Evolutionary conservation across 2,888 invertebrate genomes (phyloP).

Genomic region (Meandrusa payeni): DNA sequence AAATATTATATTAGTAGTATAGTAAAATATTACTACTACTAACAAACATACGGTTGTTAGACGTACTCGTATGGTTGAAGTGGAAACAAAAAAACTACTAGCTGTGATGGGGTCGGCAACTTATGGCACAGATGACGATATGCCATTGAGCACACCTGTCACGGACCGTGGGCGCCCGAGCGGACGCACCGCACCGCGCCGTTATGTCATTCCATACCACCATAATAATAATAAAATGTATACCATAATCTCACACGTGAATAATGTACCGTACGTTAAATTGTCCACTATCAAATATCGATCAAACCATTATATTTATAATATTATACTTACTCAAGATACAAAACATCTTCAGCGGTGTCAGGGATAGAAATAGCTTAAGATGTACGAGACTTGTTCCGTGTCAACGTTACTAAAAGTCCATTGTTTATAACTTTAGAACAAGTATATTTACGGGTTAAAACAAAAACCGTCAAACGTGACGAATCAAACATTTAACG

Average conservation of each 20-base stretch:
- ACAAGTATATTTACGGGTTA: too few relatives aligned
- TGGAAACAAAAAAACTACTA: slow-evolving; percentile 14
- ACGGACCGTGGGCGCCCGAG: slow-evolving; percentile 37
- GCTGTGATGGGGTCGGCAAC: slow-evolving; percentile 25
- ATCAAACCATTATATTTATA: too few relatives aligned
- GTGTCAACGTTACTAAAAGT: too few relatives aligned
- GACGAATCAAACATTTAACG: too few relatives aligned
- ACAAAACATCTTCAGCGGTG: too few relatives aligned
- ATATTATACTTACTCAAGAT: not conserved
- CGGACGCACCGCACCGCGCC: slow-evolving; percentile 47
- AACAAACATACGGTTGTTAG: slow-evolving; percentile 3
- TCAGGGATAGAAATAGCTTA: too few relatives aligned
- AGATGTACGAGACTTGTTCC: too few relatives aligned
- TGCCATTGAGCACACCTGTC: slow-evolving; percentile 46
- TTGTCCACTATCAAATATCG: slow-evolving; percentile 29
- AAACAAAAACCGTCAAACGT: too few relatives aligned
- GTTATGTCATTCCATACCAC: slow-evolving; percentile 69
- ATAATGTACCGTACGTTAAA: slow-evolving; percentile 42
- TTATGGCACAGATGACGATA: slow-evolving; percentile 31
- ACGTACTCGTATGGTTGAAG: too few relatives aligned
- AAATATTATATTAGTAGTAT: too few relatives aligned
- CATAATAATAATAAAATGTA: slow-evolving; percentile 51
- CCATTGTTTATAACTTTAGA: too few relatives aligned
- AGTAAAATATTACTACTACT: too few relatives aligned
- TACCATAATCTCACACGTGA: slow-evolving; percentile 63